phyloP scores from a whole-genome alignment of 2,797 vertebrate genomes.

The Sebastes minor region DNA sequence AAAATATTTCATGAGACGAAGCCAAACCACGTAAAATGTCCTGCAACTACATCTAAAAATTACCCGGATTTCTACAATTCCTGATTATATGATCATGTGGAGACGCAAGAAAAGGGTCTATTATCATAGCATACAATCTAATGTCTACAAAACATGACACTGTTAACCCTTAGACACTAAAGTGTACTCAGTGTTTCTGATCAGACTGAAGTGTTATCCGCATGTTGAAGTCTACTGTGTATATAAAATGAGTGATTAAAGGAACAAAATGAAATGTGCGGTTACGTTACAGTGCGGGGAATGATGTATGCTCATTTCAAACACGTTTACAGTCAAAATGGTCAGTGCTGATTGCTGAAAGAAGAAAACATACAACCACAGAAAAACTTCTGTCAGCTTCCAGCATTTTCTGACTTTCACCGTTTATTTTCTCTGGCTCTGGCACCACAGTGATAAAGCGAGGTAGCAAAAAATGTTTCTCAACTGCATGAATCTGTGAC shows the following conservation, averaged over 20 bases:
- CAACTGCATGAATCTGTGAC: neutral
- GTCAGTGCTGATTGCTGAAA: neutral
- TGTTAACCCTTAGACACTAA: neutral
- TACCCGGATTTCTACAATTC: neutral
- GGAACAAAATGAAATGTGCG: neutral
- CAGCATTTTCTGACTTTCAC: neutral
- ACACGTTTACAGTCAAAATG: neutral
- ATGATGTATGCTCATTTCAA: neutral
- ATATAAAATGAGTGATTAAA: neutral
- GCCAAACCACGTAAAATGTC: conserved; percentile 21
- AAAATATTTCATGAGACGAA: neutral
- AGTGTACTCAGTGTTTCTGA: neutral
- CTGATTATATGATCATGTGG: neutral
- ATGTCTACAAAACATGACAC: neutral
- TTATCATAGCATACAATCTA: neutral
- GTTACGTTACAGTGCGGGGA: neutral
- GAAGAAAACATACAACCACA: neutral
- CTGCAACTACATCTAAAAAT: neutral
- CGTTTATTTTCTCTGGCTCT: neutral
- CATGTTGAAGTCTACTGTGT: neutral
- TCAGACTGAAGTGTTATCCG: neutral
- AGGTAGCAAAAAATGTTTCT: neutral
- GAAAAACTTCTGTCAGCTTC: neutral
- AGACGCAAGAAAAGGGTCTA: neutral
- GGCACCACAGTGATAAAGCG: neutral